phyloP scores from a whole-genome alignment of 2,888 invertebrate genomes.

The Latheticus oryzae region DNA sequence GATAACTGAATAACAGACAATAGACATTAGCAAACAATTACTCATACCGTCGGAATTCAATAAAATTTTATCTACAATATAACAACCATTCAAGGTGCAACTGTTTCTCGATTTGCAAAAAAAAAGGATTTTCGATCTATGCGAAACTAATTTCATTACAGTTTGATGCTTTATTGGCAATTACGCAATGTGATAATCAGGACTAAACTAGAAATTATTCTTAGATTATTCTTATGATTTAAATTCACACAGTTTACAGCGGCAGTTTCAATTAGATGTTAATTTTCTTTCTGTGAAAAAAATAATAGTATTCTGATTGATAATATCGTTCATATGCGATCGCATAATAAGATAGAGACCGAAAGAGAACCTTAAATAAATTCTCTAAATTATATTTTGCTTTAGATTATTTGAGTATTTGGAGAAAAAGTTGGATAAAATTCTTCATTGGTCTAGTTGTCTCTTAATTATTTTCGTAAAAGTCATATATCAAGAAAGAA shows the following conservation, averaged over 20 bases:
- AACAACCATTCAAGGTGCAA: conserved; percentile 13
- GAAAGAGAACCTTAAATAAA: conserved; percentile 24
- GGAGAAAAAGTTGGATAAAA: conserved; percentile 4
- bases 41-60: conserved; percentile 20
- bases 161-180: too few relatives aligned
- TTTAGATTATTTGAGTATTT: conserved; percentile 11
- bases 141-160: too few relatives aligned
- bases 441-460: too few relatives aligned
- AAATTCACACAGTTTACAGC: conserved; percentile 13
- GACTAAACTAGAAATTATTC: too few relatives aligned
- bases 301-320: conserved; percentile 25
- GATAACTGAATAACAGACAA: conserved; percentile 35
- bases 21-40: conserved; percentile 34
- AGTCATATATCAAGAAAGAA: conserved; percentile 13
- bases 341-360: conserved; percentile 23
- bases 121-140: too few relatives aligned
- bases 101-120: conserved; percentile 5
- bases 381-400: conserved; percentile 25
- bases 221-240: too few relatives aligned
- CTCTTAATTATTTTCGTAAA: conserved; percentile 23
- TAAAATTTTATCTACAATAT: conserved; percentile 25
- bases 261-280: conserved; percentile 14
- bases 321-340: conserved; percentile 23
- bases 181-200: too few relatives aligned
- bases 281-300: conserved; percentile 25